These are phyloP conservation scores for Paguma larvata DNA, from an alignment of 2,797 vertebrate species.

Conservation along the genomic window DNA sequence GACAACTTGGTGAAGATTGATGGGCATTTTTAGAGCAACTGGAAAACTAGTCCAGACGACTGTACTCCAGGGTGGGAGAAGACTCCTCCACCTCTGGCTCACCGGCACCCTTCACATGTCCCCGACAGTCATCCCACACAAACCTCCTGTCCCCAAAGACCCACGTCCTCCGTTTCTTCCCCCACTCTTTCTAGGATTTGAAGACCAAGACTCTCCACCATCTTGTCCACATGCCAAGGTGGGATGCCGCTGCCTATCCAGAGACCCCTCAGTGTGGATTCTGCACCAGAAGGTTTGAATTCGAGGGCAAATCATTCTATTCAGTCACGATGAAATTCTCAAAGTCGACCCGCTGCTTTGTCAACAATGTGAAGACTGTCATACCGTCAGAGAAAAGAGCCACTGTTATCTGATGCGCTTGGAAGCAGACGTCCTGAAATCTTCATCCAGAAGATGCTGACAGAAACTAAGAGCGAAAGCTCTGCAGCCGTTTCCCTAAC, in stretches of 20 bases:
- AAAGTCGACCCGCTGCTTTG: not conserved
- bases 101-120: no score
- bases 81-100: no score
- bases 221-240: fast-evolving
- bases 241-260: no score
- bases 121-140: no score
- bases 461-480: not conserved
- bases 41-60: not conserved
- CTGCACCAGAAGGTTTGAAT: not conserved
- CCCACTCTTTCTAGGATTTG: no score
- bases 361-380: not conserved
- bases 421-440: fast-evolving
- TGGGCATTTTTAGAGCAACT: not conserved
- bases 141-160: not conserved
- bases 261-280: not conserved
- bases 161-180: not conserved
- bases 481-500: not conserved
- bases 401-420: not conserved
- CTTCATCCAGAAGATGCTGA: not conserved
- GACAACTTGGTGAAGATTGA: not conserved
- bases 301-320: no score
- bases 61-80: no score
- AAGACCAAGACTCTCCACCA: not conserved
- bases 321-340: not conserved
- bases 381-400: no score